Evolutionary conservation across 2,888 invertebrate genomes (phyloP), one percentile per base, ranked within the genome.

Genomic region (Ernsta delagoae): DNA sequence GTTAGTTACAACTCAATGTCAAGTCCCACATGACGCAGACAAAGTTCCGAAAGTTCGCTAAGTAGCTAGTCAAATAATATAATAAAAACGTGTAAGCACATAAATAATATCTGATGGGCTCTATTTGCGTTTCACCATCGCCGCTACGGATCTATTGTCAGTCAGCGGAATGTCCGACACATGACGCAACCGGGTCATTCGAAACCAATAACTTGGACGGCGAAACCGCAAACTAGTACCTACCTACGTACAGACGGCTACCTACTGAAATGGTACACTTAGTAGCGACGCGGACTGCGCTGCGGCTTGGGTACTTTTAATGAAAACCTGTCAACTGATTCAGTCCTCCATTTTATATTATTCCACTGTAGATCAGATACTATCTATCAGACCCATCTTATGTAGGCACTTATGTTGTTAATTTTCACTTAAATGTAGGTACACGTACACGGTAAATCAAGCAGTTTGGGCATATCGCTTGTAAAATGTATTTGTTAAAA

Each of bases 161-260:
- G 86, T 87, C 87, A 84, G 81, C 83, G 85, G 86, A 89, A 87
- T 88, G 88, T 83, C 81, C 81, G 83, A 83, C 83, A 83, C 77
- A 83, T 90, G 87, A 88, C 82, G 88, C 86, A 90, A 90, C 81
- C 84, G 74, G 85, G 89, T 88, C 87, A 90, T 86, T 87, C 81
- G 89, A 89, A 86, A 90, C 87, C 88, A 84, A 88, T 84, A 86
- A 84, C 83, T 86, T 82, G 83, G 84, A 78, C 82, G 80, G 77
- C 81, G 78, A 80, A 85, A 90, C 90, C 90, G 84, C 90, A 89
- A 78, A 80, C 83, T 83, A 81, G 82, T 87, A 85, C 36, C 36
- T 36, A 36, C 36, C 36, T 36, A 36, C 84, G 81, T 81, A 86
- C 83, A 84, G 81, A 82, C 82, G 76, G 80, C 78, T 78, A 78